Conservation (phyloP, 1,140 invertebrate genomes). For the Papilio aristodemus region DNA sequence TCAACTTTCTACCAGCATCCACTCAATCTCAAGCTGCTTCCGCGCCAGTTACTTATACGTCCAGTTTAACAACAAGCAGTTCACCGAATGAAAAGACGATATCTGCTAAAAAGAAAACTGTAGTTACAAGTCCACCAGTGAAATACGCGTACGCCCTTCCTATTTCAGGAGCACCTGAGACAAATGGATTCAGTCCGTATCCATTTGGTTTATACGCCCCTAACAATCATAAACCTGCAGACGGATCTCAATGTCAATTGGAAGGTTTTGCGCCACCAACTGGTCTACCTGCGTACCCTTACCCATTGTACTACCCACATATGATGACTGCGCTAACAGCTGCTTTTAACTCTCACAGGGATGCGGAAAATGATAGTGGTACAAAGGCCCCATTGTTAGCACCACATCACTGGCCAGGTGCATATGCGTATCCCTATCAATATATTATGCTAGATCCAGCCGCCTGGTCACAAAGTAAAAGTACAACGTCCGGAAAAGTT, state of each 20-base stretch:
- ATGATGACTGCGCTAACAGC: constrained; percentile 61
- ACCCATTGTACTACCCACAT: constrained; percentile 64
- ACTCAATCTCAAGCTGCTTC: constrained; percentile 41
- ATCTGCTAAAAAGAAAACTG: constrained; percentile 52
- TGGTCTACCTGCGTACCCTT: constrained; percentile 43
- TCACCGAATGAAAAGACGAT: constrained; percentile 48
- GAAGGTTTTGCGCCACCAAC: constrained; percentile 27
- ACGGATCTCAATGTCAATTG: constrained; percentile 5
- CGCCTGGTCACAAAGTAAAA: constrained; percentile 50
- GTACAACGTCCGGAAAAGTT: constrained; percentile 36
- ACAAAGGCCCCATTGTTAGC: constrained; percentile 38
- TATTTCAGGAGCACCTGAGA: constrained; percentile 40
- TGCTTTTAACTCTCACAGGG: constrained; percentile 52
- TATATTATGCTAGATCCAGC: constrained; percentile 65
- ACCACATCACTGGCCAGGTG: constrained; percentile 48
- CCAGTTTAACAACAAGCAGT: constrained; percentile 40
- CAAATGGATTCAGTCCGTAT: constrained; percentile 40
- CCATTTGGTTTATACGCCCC: constrained; percentile 42
- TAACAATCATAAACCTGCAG: not conserved
- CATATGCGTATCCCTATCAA: constrained; percentile 60
- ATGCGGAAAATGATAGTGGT: constrained; percentile 45
- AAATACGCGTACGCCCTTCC: constrained; percentile 60
- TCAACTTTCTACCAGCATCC: constrained; percentile 60
- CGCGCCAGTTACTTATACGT: constrained; percentile 43
- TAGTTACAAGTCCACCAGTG: constrained; percentile 48